phyloP scores from a whole-genome alignment of 2,113 vertebrate genomes.

The Chionomys nivalis region DNA sequence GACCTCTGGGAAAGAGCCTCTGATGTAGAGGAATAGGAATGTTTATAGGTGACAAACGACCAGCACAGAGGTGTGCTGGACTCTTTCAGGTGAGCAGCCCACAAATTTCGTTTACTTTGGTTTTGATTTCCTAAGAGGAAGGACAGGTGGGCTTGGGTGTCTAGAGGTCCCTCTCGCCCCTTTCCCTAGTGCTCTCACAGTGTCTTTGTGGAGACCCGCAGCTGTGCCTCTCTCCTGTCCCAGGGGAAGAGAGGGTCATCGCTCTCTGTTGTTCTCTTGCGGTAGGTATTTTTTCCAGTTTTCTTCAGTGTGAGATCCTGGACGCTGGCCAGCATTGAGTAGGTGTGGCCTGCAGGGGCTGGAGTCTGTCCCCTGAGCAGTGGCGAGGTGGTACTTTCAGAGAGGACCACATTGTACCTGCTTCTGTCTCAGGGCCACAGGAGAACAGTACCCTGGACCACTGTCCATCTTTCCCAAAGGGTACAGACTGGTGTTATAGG shows the following conservation, averaged over 20 bases:
- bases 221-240: background rate
- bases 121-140: background rate
- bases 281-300: too few relatives aligned
- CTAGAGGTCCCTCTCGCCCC: background rate
- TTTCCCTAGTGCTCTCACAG: background rate
- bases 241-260: too few relatives aligned
- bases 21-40: accelerated
- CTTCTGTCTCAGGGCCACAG: background rate
- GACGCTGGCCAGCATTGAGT: background rate
- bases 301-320: background rate
- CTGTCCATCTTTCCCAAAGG: background rate
- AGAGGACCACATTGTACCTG: too few relatives aligned
- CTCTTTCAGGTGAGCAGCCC: background rate
- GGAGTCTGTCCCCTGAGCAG: background rate
- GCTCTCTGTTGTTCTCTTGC: background rate
- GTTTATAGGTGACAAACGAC: background rate
- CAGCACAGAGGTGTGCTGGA: background rate
- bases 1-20: background rate
- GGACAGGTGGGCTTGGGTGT: background rate
- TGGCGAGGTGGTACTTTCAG: background rate
- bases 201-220: background rate
- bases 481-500: background rate
- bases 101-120: too few relatives aligned
- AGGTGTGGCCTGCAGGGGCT: background rate
- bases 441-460: background rate